Base-by-base conservation (phyloP, 1,140 invertebrate species). In the Archivesica marissinica region DNA sequence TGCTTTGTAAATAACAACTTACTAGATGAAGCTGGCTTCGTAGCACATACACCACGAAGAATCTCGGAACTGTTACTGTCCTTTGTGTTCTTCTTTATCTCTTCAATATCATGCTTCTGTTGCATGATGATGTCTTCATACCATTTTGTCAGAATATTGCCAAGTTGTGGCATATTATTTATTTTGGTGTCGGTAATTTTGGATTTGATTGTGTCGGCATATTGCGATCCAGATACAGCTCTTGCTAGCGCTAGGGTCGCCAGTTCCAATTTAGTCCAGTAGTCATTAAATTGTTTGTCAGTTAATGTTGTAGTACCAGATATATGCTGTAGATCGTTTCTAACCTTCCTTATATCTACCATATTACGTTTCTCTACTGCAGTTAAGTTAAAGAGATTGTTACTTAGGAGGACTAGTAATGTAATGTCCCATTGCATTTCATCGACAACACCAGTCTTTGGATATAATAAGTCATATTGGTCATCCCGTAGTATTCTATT, bases 141-240 rank as follows among this genome's bases (percentile, higher is more conserved):
- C 64, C 64, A 68, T 39, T 7, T 38, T 20, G 33, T 23, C 2
- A 68, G 33, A 7, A 35, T 68, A n/a, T 68, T 68, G 7, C 64
- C 64, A 39, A 68, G 64, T 23, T 68, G 33, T 44, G 64, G 64
- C 64, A 68, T n/a, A 44, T 68, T 39, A 6, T 23, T 13, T 20
- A 68, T 7, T 44, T 4, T 2, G 9, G 64, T 28, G 2, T 39
- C 9, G 6, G 9, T 25, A 11, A 68, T 23, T 68, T 68, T 68
- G 6, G 4, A 1, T 44, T 68, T 68, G 13, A 68, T 44, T 15
- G 13, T 2, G 2, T 38, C n/a, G 9, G 11, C 35, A 39, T 68
- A 68, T 39, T 7, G 11, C n/a, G 2, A 1, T 39, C 64, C 64
- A 20, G 35, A n/a, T 20, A 7, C 20, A 39, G 17, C n/a, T n/a